phyloP scores from a whole-genome alignment of 1,140 invertebrate genomes.

The Oncopodura yosiiana region DNA sequence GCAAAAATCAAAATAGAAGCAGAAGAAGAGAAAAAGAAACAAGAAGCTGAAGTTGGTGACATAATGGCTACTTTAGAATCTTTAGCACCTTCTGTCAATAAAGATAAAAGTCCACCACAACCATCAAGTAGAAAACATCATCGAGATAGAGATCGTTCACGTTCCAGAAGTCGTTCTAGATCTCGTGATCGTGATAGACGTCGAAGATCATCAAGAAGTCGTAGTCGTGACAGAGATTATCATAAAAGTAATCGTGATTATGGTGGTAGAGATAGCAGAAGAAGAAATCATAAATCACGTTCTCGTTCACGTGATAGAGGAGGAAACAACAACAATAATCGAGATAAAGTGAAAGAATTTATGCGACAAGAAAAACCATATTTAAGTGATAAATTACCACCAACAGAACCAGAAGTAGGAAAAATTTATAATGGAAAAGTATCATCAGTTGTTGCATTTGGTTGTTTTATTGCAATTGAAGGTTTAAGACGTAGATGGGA shows the following conservation, averaged over 20 bases:
- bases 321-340: slow-evolving; percentile 36
- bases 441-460: slow-evolving; percentile 91
- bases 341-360: slow-evolving; percentile 28
- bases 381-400: slow-evolving; percentile 43
- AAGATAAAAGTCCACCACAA: slow-evolving; percentile 9
- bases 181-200: background rate
- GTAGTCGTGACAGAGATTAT: slow-evolving; percentile 37
- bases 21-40: slow-evolving; percentile 37
- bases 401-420: slow-evolving; percentile 46
- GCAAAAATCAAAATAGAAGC: slow-evolving; percentile 39
- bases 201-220: slow-evolving; percentile 35
- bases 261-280: slow-evolving; percentile 35
- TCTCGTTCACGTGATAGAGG: slow-evolving; percentile 30
- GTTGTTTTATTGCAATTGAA: slow-evolving; percentile 94
- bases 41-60: slow-evolving; percentile 53
- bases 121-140: slow-evolving; percentile 38
- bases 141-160: slow-evolving; percentile 24
- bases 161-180: slow-evolving; percentile 35
- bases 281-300: slow-evolving; percentile 33
- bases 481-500: slow-evolving; percentile 78
- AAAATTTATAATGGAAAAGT: slow-evolving; percentile 88
- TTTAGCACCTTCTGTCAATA: slow-evolving; percentile 55
- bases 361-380: slow-evolving; percentile 37
- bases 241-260: slow-evolving; percentile 18
- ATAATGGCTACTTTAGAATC: slow-evolving; percentile 84